Base-by-base conservation (phyloP, 2,888 invertebrate genomes). In the Chelonus formosanus region DNA sequence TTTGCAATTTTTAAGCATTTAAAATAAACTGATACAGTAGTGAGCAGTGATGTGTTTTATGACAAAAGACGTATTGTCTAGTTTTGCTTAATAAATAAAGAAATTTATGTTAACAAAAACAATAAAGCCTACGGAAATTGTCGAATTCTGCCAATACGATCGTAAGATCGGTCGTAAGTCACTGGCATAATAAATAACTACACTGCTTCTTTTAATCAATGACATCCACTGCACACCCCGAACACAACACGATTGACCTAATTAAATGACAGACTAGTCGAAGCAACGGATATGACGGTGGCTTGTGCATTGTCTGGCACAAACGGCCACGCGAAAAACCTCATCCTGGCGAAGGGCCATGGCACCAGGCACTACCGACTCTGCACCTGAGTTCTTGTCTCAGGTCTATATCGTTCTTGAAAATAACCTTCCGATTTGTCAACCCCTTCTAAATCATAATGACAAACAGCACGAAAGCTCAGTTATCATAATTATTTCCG, bases 341-440 rank as follows among this genome's bases (percentile, higher is more conserved):
- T 34, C 36, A 71, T 71, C 67, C 79, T 80, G 80, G 80, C 81
- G 69, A 72, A 74, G 75, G 77, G 81, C 81, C 81, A 80, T 79
- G 77, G 76, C 76, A 79, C 76, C 76, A 74, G 71, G 70, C 72
- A 66, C 73, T 74, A 72, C 75, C 74, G 67, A 69, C 45, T 68
- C 56, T 55, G 64, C 52, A 63, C 57, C 54, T 48, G 57, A 68
- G 50, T 52, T 52, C 56, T 59, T 40, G 63, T 36, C 45, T 40
- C 50, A 45, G 67, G 70, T 68, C 64, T 70, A 65, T 65, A 67
- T 61, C 63, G 62, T 53, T 31, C 36, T 53, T 65, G 59, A 67
- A 70, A 71, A 70, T 71, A 70, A 69, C 53, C 58, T 32, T 53
- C 34, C 34, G n/a, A 53, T 53, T 61, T 45, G 53, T 64, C 52